phyloP scores from a whole-genome alignment of 2,113 vertebrate species.

The Bufo bufo region DNA sequence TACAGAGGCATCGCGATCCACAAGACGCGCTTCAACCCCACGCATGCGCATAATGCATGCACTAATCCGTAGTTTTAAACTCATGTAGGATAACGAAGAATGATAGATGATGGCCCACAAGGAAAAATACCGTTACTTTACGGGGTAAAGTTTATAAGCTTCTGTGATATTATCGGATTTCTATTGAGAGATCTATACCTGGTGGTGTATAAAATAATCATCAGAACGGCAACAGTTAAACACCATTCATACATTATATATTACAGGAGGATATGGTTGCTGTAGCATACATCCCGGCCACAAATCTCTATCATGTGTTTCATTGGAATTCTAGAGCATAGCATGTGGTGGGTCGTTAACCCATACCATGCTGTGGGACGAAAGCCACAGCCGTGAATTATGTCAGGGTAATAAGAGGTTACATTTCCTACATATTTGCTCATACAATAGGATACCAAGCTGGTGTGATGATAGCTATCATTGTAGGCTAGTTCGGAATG shows the following conservation, averaged over 20 bases:
- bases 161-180: background rate
- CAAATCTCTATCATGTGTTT: conserved; percentile 52
- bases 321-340: conserved; percentile 16
- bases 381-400: background rate
- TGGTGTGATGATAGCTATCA: conserved; percentile 9
- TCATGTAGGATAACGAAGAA: background rate
- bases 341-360: conserved; percentile 32
- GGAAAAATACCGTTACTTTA: background rate
- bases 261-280: conserved; percentile 23
- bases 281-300: conserved; percentile 29
- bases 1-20: too few relatives aligned
- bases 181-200: background rate
- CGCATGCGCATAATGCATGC: too few relatives aligned
- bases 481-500: background rate
- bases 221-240: background rate
- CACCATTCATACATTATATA: conserved; percentile 1
- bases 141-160: background rate
- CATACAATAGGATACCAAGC: background rate
- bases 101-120: background rate
- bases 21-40: too few relatives aligned
- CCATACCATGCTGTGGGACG: conserved; percentile 32
- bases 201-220: background rate
- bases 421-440: conserved; percentile 25
- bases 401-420: background rate
- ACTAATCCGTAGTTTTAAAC: background rate